Conservation (phyloP, 1,140 invertebrate species). For the Anoplophora glabripennis region DNA sequence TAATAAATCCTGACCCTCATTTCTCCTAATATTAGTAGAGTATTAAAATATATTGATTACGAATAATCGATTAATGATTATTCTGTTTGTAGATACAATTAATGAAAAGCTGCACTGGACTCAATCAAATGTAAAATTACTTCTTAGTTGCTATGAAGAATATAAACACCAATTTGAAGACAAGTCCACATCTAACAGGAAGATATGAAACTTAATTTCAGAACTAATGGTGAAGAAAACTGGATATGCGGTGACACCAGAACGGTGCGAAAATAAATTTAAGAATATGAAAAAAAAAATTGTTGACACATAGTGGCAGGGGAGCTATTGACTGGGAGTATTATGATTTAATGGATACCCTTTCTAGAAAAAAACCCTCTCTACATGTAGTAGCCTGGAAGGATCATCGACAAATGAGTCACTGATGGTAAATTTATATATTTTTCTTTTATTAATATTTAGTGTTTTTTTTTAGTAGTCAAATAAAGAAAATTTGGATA, state of each 20-base stretch:
- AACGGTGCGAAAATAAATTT: conserved; percentile 6
- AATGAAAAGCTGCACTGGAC: background rate
- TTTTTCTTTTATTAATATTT: background rate
- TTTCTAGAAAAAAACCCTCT: background rate
- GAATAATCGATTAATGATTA: no score
- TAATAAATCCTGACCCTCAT: no score
- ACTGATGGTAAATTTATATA: background rate
- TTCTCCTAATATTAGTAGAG: no score
- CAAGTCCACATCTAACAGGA: background rate
- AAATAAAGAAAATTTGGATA: no score
- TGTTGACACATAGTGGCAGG: background rate
- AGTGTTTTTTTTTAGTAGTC: no score
- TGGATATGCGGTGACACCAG: background rate
- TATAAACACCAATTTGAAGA: background rate
- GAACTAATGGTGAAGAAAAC: background rate
- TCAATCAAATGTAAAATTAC: background rate
- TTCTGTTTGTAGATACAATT: no score
- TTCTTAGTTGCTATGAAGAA: background rate
- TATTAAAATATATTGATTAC: no score
- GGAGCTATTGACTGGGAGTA: background rate
- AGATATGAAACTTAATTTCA: background rate
- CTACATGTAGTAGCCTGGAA: conserved; percentile 1
- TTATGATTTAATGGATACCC: background rate
- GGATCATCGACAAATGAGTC: conserved; percentile 1
- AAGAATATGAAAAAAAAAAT: conserved; percentile 6